These are phyloP conservation scores for Phaethornis superciliosus DNA, from an alignment of 2,113 vertebrate genomes.

Conservation along the genomic window DNA sequence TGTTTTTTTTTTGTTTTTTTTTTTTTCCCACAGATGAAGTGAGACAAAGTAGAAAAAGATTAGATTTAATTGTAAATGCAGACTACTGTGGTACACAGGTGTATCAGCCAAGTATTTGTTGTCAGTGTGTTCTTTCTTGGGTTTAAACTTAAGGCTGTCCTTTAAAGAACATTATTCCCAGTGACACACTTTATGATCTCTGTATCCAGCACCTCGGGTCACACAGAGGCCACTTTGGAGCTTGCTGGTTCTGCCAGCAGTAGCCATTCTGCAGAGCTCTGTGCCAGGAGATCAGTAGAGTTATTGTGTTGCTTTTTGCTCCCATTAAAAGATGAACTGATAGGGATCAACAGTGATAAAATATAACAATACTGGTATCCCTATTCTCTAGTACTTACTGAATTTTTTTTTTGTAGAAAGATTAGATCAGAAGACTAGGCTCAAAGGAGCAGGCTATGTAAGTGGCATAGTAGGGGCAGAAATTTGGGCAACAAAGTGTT, in stretches of 20 bases:
- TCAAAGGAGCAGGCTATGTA: not conserved
- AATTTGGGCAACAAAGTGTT: not conserved
- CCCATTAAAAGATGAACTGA: not conserved
- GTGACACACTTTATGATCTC: not conserved
- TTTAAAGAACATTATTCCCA: not conserved
- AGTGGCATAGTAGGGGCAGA: not conserved
- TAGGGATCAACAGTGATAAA: not conserved
- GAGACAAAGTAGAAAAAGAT: not conserved
- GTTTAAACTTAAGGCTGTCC: not conserved
- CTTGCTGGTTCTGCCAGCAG: not conserved
- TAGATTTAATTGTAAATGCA: not conserved
- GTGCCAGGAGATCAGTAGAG: not conserved
- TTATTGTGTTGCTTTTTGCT: not conserved
- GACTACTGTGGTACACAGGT: not conserved
- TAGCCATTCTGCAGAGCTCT: not conserved
- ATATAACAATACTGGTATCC: not conserved
- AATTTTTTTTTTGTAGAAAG: not conserved
- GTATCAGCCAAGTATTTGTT: not conserved
- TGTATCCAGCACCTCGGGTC: not conserved
- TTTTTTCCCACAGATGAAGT: not conserved
- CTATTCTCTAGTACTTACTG: not conserved
- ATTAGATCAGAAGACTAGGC: not conserved
- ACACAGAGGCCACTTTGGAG: not conserved
- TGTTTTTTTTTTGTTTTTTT: too few species aligned
- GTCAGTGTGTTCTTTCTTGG: not conserved